Base-by-base conservation (phyloP, 2,888 invertebrate species). In the Dicyrtomina minuta region DNA sequence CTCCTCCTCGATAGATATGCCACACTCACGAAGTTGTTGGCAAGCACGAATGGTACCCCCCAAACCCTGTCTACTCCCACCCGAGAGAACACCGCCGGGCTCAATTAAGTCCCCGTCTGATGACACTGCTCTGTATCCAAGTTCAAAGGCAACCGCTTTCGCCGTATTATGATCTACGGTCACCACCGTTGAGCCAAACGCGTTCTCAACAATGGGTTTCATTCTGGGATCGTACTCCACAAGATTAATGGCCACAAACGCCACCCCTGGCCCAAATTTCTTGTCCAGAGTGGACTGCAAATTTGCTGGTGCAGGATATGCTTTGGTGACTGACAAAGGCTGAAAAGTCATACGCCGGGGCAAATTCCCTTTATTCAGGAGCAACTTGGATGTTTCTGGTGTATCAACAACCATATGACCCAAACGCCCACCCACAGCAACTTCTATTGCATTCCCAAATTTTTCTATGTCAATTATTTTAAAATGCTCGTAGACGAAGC, bases 61-160 rank as follows among this genome's bases (percentile, higher is more conserved):
- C 6, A 75, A 27, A 44, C 70, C 67, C 5, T 53, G 22, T 10
- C 74, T 44, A 15, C 69, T 87, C 80, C 98, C 98, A 79, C 98
- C 98, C 67, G 92, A 89, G 43, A 98, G 84, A 10, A 90, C 90
- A 78, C 98, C 99, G 62, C 89, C 85, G 0, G 98, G 96, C 83
- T 96, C 94, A 76, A 91, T 90, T 43, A 91, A 88, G 81, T 98
- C 97, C 0, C 98, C 99, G 76, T 93, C 93, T 4, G 93, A 82
- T 0, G 98, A 96, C 24, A 98, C 93, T 0, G 77, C 74, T 49
- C 58, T 65, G 22, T 82, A 80, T 62, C 81, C 12, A 72, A 72
- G 58, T 72, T 76, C 77, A 82, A 85, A 33, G 83, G 82, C 67
- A 84, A 83, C 75, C 79, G 87, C 86, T 81, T 88, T 89, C 33